These are phyloP conservation scores for Motacilla alba DNA, from an alignment of 2,113 vertebrate genomes.

Conservation along the genomic window DNA sequence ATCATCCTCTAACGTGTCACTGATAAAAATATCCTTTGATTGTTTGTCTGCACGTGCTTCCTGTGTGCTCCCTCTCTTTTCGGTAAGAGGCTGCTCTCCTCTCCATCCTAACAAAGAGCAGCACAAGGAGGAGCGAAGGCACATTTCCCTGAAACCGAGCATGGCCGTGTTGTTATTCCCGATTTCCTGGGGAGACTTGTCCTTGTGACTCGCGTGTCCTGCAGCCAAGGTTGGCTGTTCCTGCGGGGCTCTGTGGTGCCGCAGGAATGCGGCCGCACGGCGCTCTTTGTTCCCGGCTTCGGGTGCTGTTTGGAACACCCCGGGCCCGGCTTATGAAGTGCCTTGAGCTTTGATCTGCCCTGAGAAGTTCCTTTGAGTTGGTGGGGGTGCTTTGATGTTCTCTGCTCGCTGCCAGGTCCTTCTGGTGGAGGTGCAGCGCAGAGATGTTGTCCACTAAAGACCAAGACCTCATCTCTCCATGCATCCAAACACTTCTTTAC, in stretches of 20 bases:
- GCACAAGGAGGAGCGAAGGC: background rate
- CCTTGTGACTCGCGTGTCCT: background rate
- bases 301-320: background rate
- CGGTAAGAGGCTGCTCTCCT: background rate
- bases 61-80: background rate
- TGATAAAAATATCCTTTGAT: background rate
- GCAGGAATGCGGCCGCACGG: background rate
- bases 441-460: background rate
- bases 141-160: background rate
- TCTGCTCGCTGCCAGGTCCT: background rate
- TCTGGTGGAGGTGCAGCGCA: background rate
- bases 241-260: background rate
- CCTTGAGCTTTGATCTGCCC: background rate
- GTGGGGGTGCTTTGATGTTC: constrained; percentile 11
- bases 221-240: background rate
- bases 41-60: background rate
- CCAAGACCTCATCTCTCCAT: background rate
- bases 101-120: background rate
- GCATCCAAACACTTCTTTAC: background rate
- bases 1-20: background rate
- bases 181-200: background rate
- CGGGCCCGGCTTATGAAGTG: background rate
- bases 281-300: background rate
- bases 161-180: background rate
- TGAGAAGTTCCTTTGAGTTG: background rate